Evolutionary conservation across 2,797 vertebrate genomes (phyloP).

Genomic region (Balearica regulorum): DNA sequence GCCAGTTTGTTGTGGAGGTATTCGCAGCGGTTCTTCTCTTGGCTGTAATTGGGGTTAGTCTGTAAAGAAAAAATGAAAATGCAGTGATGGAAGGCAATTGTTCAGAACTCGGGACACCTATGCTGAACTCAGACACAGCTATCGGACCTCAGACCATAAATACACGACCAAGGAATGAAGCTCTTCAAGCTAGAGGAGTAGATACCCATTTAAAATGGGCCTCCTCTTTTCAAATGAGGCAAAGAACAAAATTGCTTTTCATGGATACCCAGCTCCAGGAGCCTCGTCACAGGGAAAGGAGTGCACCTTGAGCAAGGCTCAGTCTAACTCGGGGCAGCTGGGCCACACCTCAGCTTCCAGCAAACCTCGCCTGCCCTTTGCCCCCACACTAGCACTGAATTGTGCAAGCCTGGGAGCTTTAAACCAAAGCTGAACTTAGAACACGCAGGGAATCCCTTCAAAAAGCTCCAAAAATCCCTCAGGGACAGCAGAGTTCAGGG

Average conservation of each 20-base stretch:
- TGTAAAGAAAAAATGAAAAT: conserved; percentile 40
- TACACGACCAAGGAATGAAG: fast-evolving
- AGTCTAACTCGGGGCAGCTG: not conserved
- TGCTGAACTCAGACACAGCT: not conserved
- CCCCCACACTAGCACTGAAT: fast-evolving
- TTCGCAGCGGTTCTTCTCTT: conserved; percentile 98
- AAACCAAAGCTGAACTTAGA: too few species aligned
- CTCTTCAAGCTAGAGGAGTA: not conserved
- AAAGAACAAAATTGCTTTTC: not conserved
- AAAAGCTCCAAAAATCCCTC: not conserved
- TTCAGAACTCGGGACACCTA: too few species aligned
- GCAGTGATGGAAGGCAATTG: not conserved
- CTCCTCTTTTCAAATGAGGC: not conserved
- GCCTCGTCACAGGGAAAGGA: not conserved
- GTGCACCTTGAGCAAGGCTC: not conserved
- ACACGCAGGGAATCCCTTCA: not conserved
- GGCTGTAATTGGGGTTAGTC: conserved; percentile 97
- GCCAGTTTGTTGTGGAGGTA: conserved; percentile 99
- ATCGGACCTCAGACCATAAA: not conserved
- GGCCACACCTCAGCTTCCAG: not conserved
- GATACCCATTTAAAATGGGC: fast-evolving
- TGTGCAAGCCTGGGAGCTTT: not conserved
- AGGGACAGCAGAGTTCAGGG: not conserved
- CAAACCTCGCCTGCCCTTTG: not conserved
- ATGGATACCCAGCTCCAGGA: not conserved